These are phyloP conservation scores for Dendronephthya gigantea DNA, from an alignment of 64 coral and sea anemone genomes.

Conservation along the genomic window DNA sequence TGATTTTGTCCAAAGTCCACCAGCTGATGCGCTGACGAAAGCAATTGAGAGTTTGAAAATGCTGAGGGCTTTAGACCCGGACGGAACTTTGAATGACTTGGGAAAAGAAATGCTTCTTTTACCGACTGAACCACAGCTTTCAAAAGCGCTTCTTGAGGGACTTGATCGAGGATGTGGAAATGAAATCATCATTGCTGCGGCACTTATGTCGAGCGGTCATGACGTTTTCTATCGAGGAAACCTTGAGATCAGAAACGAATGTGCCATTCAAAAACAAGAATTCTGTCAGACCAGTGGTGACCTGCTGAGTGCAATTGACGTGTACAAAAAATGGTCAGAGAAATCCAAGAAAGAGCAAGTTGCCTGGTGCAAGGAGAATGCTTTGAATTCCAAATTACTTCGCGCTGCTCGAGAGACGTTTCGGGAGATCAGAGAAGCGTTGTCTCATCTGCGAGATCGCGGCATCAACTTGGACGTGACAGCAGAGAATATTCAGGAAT, in stretches of 20 bases:
- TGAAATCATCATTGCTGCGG: background rate
- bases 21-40: background rate
- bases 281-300: slow-evolving; percentile 15
- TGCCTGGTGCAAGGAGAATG: background rate
- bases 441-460: background rate
- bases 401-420: background rate
- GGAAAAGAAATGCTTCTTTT: background rate
- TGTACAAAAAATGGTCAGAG: background rate
- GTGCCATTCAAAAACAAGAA: slow-evolving; percentile 8
- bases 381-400: background rate
- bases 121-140: background rate
- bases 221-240: slow-evolving; percentile 8
- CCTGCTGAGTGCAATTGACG: slow-evolving; percentile 3
- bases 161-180: background rate
- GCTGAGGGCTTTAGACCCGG: background rate
- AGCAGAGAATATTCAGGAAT: background rate
- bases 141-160: background rate
- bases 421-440: background rate
- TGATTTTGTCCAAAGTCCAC: background rate
- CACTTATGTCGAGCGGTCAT: slow-evolving; percentile 5
- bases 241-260: background rate
- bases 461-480: background rate
- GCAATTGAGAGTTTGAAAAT: background rate
- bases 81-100: background rate
- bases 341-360: background rate